Base-by-base conservation (phyloP, 2,113 vertebrate genomes). In the Hydropotes inermis region DNA sequence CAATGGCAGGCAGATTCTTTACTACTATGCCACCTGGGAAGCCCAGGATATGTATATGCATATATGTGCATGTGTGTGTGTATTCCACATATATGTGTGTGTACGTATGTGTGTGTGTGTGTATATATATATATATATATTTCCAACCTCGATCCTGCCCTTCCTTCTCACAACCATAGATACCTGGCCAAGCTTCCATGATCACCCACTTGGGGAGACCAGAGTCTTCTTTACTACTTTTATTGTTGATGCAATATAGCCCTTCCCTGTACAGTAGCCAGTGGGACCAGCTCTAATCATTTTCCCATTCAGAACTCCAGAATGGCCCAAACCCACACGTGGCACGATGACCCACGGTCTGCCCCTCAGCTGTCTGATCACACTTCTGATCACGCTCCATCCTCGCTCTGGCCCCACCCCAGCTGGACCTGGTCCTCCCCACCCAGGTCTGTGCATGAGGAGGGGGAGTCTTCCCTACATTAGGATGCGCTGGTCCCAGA, bases 381-480 rank as follows among this genome's bases (percentile, higher is more conserved):
- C 1, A 7, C 39, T 21, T 39, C 52, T 6, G 1, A 1, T 11
- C 70, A 17, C 0, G 0, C 12, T 28, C 11, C 2, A 6, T 3
- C 15, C 17, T 79, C 8, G 4, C 27, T 67, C 50, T 16, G 28
- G 81, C 4, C 23, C 6, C 43, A 33, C 15, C 27, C 17, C 12
- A 6, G n/a, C 3, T 7, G 57, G n/a, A 54, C 2, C 10, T 1
- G 50, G 27, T 79, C n/a, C 45, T 55, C 52, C 36, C 58, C 2
- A 5, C 28, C 27, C 21, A 14, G 9, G 17, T 5, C 30, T 52
- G 1, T 21, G 87, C 16, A 0, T 7, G 5, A 4, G 45, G 47
- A 2, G 47, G 47, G 13, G 39, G 17, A 8, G 12, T 54, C 15
- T 25, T 50, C 19, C 23, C 8, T 85, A 30, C 14, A 27, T 10